Conservation (phyloP, 2,888 invertebrate species). For the Drosophila subquinaria region DNA sequence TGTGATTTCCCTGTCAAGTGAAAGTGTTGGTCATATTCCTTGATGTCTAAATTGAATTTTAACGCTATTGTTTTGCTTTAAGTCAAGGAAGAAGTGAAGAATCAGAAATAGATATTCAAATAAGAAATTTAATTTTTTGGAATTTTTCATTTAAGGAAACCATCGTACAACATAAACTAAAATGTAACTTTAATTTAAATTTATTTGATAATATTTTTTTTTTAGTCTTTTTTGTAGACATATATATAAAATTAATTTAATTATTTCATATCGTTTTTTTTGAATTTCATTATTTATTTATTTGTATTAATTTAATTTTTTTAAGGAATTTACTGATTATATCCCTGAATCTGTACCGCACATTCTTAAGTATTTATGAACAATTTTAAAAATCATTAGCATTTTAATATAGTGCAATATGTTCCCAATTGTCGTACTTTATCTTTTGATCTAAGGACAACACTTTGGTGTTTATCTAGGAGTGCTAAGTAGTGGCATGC, state of each 20-base stretch:
- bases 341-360: background rate
- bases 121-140: too few species aligned
- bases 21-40: conserved; percentile 18
- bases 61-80: background rate
- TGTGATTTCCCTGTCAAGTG: conserved; percentile 3
- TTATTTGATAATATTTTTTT: too few species aligned
- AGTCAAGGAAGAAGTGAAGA: background rate
- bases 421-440: conserved; percentile 2
- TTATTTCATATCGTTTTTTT: too few species aligned
- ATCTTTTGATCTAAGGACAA: background rate
- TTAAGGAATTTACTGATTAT: background rate
- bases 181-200: too few species aligned
- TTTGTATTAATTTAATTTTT: too few species aligned
- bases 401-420: background rate
- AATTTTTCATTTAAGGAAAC: too few species aligned
- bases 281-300: too few species aligned
- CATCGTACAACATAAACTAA: too few species aligned
- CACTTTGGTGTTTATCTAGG: conserved; percentile 22
- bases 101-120: too few species aligned
- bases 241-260: too few species aligned
- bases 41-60: conserved; percentile 5
- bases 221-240: too few species aligned
- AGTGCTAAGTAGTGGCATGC: conserved; percentile 44
- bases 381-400: background rate
- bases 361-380: background rate